Base-by-base conservation (phyloP, 2,113 vertebrate genomes). In the Corythornis madagascariensis region DNA sequence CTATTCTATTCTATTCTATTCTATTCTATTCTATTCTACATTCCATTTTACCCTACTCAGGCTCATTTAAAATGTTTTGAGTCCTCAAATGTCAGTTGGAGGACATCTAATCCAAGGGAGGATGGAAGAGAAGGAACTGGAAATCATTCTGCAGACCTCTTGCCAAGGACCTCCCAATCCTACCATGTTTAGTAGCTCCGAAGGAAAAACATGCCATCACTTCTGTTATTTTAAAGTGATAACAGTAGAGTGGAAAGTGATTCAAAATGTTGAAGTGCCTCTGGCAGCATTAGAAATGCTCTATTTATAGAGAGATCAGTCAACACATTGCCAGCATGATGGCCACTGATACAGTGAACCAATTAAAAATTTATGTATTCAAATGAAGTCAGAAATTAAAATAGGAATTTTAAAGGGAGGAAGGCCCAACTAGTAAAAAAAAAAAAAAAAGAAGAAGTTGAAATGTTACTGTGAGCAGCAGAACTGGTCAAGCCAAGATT, bases 221-320 rank as follows among this genome's bases (percentile, higher is more conserved):
- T 78, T 90, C 57, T 80, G 82, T 42, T 86, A 56, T 78, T 90
- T 81, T 83, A 64, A 89, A 94, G 94, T 19, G 57, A 87, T 40
- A 82, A 82, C n/a, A 5, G 67, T 17, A 75, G 70, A 57, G 13
- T 57, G 38, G 29, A 75, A 84, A 89, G 50, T 33, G 67, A 79
- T 75, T 55, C 17, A 43, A 88, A 93, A 79, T 38, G 83, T 42
- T 80, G 26, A 69, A 84, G 63, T 61, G 79, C 61, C 55, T 79
- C 55, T 53, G 85, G 74, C 61, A 75, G 40, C 75, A 64, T 73
- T 83, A 64, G 72, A 78, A 70, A 67, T 45, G 52, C 50, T 79
- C 65, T 67, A 64, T 76, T 88, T 94, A 64, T 73, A 25, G 70
- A 56, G n/a, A 24, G 48, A 91, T 88, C 88, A 89, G 74, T 76